phyloP scores from a whole-genome alignment of 2,888 invertebrate species.

The Parnassius orleans region DNA sequence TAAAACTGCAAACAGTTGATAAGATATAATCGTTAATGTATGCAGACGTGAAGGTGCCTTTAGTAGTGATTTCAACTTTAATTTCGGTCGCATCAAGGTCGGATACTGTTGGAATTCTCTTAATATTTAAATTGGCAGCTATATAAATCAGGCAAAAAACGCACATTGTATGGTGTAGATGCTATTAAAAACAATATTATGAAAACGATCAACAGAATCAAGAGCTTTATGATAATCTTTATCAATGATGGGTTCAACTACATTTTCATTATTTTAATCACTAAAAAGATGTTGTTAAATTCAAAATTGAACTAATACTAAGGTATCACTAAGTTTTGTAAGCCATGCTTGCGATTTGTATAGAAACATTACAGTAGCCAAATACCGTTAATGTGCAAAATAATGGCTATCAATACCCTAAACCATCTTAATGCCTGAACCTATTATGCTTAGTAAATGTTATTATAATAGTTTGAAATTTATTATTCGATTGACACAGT shows the following conservation, averaged over 20 bases:
- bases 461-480: too few relatives aligned
- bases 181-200: slow-evolving; percentile 59
- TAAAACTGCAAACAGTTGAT: slow-evolving; percentile 38
- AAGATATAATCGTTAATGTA: slow-evolving; percentile 41
- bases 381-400: slow-evolving; percentile 34
- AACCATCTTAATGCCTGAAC: slow-evolving; percentile 6
- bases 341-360: slow-evolving; percentile 33
- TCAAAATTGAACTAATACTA: slow-evolving; percentile 28
- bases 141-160: slow-evolving; percentile 68
- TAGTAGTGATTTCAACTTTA: slow-evolving; percentile 45
- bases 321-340: slow-evolving; percentile 1
- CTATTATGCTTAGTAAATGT: not conserved
- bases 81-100: slow-evolving; percentile 55
- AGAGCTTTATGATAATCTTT: slow-evolving; percentile 52
- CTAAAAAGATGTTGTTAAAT: slow-evolving; percentile 23
- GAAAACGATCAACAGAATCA: slow-evolving; percentile 57
- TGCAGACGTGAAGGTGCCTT: slow-evolving; percentile 44
- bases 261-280: slow-evolving; percentile 40
- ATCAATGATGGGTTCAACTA: slow-evolving; percentile 49
- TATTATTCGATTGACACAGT: too few relatives aligned
- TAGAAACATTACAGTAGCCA: slow-evolving; percentile 35
- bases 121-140: slow-evolving; percentile 71
- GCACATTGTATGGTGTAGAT: slow-evolving; percentile 56
- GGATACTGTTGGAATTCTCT: slow-evolving; percentile 61
- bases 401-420: slow-evolving; percentile 29